phyloP scores from a whole-genome alignment of 1,140 invertebrate genomes.

The Microplitis demolitor region DNA sequence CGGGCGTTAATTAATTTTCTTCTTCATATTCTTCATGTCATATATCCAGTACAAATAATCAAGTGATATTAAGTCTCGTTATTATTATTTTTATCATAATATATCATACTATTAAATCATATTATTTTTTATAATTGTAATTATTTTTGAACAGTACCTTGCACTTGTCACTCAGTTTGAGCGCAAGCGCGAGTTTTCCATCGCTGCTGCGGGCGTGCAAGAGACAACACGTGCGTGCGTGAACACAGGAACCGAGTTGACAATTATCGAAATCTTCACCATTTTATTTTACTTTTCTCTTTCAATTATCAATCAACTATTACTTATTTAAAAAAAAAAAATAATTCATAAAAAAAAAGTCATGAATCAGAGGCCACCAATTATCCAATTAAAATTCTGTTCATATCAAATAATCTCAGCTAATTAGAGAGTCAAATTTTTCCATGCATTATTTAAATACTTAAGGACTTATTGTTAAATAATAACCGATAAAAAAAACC shows the following conservation, averaged over 20 bases:
- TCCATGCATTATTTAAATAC: neutral
- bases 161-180: constrained; percentile 68
- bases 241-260: constrained; percentile 63
- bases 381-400: neutral
- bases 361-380: neutral
- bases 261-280: constrained; percentile 32
- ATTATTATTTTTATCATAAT: neutral
- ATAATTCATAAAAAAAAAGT: neutral
- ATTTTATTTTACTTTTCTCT: constrained; percentile 5
- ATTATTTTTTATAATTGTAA: constrained; percentile 22
- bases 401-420: neutral
- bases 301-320: neutral
- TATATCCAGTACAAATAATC: neutral
- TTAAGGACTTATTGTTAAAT: neutral
- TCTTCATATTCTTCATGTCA: neutral
- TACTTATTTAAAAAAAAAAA: neutral
- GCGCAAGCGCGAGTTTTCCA: constrained; percentile 65
- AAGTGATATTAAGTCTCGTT: neutral
- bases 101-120: neutral
- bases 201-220: constrained; percentile 52
- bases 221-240: constrained; percentile 55
- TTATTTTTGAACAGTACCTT: constrained; percentile 62
- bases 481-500: constrained; percentile 17
- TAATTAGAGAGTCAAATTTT: neutral
- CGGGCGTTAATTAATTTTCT: constrained; percentile 21